Evolutionary conservation across 2,888 invertebrate species (phyloP), one percentile per base, ranked within the genome.

Genomic region (Ectropis crepuscularia): DNA sequence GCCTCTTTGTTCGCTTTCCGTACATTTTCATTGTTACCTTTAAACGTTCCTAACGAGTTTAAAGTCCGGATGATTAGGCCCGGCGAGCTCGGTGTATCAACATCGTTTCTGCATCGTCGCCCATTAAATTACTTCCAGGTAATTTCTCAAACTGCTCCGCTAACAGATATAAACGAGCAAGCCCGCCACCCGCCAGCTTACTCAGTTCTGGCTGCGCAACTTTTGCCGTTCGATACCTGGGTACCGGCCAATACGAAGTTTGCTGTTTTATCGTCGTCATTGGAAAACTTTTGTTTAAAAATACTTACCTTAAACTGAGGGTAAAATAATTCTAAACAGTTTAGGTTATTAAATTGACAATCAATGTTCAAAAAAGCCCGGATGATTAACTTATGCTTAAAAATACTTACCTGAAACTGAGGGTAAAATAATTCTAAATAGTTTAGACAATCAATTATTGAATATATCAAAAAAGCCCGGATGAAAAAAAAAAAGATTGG

Each of bases 81-180:
- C 16, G 16, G 16, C 16, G 16, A 28, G 41, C 45, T 54, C 53
- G 38, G 54, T 63, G 43, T 46, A 58, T 63, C 43, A 58, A 41
- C 16, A 38, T 47, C 54, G 45, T 63, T 54, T 59, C 45, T 8
- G 37, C 53, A 16, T 49, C 53, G 54, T 39, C 12, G 37, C 9
- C 45, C 53, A 46, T 53, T 62, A 42, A 10, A 49, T 57, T 43
- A 43, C 43, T 63, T 55, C 49, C 42, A 51, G 54, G 50, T 57
- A 63, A 59, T 63, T 55, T 59, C 45, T 63, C 45, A 45, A 63
- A 49, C 53, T 48, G 53, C 39, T 51, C 37, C 48, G 48, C 43
- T 57, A 63, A 59, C 50, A 42, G 59, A 42, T 51, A 63, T 55
- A 59, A 63, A 63, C 51, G 59, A 41, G 45, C 37, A 2, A 55